A percentile compares a stretch with the other conserved stretches of the same genome.
Evolutionary conservation across 2,113 vertebrate species (phyloP).

Genomic region (Cranoglanis bouderius): DNA sequence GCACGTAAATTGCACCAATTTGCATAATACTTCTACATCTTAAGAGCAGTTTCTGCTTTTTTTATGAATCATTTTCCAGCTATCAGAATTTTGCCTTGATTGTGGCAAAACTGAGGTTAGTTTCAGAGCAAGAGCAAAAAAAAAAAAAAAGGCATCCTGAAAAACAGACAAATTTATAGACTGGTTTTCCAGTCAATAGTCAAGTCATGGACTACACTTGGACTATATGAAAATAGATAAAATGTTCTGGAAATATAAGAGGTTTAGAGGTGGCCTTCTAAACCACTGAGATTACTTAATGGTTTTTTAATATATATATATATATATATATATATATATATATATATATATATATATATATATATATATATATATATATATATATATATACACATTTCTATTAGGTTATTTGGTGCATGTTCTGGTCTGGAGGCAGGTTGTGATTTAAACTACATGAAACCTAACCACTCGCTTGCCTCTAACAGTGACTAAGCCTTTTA

Average conservation of each 20-base stretch:
- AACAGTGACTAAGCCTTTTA: neutral
- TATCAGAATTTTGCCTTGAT: neutral
- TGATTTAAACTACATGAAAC: neutral
- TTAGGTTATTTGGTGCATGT: neutral
- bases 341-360: too few relatives aligned
- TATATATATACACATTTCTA: neutral
- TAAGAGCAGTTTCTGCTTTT: neutral
- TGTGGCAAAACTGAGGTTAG: neutral
- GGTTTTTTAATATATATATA: too few relatives aligned
- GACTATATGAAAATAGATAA: neutral
- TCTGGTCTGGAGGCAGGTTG: neutral
- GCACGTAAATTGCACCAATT: neutral
- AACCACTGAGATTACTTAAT: neutral
- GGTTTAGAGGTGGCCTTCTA: neutral
- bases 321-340: too few relatives aligned
- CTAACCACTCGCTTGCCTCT: neutral
- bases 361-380: too few relatives aligned
- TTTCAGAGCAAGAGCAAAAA: too few relatives aligned
- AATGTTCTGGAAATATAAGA: neutral
- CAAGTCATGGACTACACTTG: neutral
- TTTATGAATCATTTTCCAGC: neutral
- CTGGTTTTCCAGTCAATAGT: too few relatives aligned
- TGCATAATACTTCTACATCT: neutral
- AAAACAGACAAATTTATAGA: neutral
- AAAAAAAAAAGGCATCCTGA: neutral